A percentile compares a stretch with the other conserved stretches of the same genome.
phyloP scores from a whole-genome alignment of 2,888 invertebrate species.

The Brachylomia viminalis region DNA sequence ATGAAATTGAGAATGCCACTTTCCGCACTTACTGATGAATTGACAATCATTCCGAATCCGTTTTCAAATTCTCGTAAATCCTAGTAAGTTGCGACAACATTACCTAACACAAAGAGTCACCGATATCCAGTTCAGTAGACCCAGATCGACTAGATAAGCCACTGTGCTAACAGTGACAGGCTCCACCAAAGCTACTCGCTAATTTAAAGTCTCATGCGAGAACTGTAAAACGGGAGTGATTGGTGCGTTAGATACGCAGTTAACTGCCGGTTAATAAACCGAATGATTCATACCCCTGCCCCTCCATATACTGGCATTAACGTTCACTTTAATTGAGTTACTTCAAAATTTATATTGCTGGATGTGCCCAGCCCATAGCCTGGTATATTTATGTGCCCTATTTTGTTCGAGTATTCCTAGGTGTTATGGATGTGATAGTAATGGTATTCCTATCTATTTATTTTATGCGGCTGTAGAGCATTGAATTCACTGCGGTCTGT shows the following conservation, averaged over 20 bases:
- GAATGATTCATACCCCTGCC: conserved; percentile 72
- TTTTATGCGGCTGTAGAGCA: conserved; percentile 38
- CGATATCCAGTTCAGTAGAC: conserved; percentile 20
- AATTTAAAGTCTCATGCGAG: conserved; percentile 71
- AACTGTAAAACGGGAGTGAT: conserved; percentile 70
- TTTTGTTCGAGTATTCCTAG: conserved; percentile 35
- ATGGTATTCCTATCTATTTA: conserved; percentile 55
- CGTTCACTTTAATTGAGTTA: conserved; percentile 72
- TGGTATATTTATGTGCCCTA: conserved; percentile 57
- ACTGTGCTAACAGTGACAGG: conserved; percentile 32
- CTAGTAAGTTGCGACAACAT: neutral
- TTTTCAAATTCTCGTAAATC: neutral
- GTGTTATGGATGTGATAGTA: conserved; percentile 31
- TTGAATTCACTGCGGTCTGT: conserved; percentile 26
- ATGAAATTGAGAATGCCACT: neutral
- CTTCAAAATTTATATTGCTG: conserved; percentile 69
- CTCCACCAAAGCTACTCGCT: conserved; percentile 54
- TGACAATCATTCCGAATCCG: neutral
- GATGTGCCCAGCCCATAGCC: conserved; percentile 46
- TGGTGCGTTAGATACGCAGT: conserved; percentile 69
- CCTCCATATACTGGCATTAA: conserved; percentile 60
- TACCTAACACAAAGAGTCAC: conserved; percentile 11
- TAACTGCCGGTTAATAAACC: conserved; percentile 73
- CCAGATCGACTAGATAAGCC: conserved; percentile 30
- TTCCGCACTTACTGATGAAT: neutral